Conservation (phyloP, 2,888 invertebrate genomes). For the Volucella inflata region DNA sequence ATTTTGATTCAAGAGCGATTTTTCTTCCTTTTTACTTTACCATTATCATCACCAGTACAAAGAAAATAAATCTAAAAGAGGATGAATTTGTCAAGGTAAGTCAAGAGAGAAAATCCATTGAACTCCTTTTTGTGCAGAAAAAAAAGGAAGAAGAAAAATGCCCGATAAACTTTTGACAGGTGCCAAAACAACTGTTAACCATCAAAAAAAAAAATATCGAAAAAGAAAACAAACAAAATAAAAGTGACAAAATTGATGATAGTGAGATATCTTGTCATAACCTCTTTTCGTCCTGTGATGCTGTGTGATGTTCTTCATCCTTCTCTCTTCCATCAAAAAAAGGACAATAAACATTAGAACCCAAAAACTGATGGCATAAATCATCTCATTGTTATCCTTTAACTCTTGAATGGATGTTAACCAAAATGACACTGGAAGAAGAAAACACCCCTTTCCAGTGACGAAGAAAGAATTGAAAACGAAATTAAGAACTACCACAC, state of each 20-base stretch:
- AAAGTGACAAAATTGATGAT: constrained; percentile 68
- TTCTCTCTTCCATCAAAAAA: constrained; percentile 24
- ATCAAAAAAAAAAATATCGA: constrained; percentile 5
- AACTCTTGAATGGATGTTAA: constrained; percentile 66
- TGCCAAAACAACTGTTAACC: constrained; percentile 46
- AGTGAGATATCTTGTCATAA: constrained; percentile 62
- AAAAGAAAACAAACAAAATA: constrained; percentile 8
- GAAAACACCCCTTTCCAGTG: not conserved
- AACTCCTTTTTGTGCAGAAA: constrained; percentile 15
- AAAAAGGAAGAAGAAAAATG: constrained; percentile 20
- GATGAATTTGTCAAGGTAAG: constrained; percentile 49
- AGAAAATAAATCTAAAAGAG: constrained; percentile 15
- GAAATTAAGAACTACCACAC: constrained; percentile 12
- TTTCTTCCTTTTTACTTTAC: constrained; percentile 3
- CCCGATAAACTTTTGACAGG: constrained; percentile 71
- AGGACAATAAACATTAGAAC: constrained; percentile 58
- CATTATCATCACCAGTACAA: not conserved
- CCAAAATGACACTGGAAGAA: constrained; percentile 54
- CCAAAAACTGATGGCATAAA: constrained; percentile 66
- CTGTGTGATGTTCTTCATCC: too few species aligned
- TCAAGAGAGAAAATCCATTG: constrained; percentile 41
- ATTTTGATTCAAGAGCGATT: constrained; percentile 27
- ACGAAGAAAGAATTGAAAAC: constrained; percentile 6
- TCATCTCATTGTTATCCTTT: constrained; percentile 72
- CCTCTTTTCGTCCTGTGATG: constrained; percentile 30